These are phyloP conservation scores for Momotus momota DNA, from an alignment of 2,797 vertebrate species.

Conservation along the genomic window DNA sequence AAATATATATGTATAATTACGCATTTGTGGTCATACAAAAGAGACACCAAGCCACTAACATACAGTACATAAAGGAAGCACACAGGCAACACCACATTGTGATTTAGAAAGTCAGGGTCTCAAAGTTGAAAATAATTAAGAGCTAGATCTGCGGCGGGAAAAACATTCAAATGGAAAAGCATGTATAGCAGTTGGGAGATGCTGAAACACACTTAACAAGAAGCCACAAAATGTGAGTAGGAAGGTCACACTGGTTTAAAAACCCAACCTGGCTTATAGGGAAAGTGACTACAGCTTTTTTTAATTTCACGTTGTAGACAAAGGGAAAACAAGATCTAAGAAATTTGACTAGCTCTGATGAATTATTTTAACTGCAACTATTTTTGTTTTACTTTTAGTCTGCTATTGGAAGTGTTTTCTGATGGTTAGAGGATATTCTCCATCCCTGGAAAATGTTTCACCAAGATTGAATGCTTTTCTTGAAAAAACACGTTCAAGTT, in stretches of 20 bases:
- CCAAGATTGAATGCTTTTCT: neutral
- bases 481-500: neutral
- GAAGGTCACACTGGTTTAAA: neutral
- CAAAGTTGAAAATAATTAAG: constrained; percentile 36
- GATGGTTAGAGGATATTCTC: neutral
- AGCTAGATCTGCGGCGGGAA: neutral
- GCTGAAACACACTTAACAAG: constrained; percentile 27
- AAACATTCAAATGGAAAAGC: constrained; percentile 3
- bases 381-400: constrained; percentile 15
- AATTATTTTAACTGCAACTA: neutral
- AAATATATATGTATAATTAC: neutral
- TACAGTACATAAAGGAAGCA: neutral
- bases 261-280: neutral
- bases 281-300: neutral
- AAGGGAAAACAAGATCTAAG: neutral
- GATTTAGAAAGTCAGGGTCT: constrained; percentile 16
- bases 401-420: neutral
- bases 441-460: neutral
- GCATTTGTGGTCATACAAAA: neutral
- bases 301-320: neutral
- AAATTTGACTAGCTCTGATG: neutral
- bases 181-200: neutral
- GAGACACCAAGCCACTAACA: neutral
- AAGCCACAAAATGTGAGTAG: constrained; percentile 25
- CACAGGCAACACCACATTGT: neutral